phyloP scores from a whole-genome alignment of 2,797 vertebrate genomes.

The Fringilla coelebs region DNA sequence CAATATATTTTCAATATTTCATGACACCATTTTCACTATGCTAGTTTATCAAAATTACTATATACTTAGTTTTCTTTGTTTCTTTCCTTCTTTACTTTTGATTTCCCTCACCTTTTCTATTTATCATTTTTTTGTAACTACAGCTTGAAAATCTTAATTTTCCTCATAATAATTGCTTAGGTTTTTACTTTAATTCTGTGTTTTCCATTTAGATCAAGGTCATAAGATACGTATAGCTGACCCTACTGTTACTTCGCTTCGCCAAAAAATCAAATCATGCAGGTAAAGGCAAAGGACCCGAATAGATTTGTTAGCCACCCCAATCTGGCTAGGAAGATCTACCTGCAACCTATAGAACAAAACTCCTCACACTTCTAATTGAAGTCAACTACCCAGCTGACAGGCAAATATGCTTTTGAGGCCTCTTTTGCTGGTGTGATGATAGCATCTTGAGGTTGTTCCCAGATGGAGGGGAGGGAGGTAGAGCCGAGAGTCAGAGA shows the following conservation, averaged over 20 bases:
- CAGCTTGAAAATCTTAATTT: background rate
- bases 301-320: conserved; percentile 2
- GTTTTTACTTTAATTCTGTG: background rate
- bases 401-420: conserved; percentile 58
- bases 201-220: background rate
- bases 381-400: conserved; percentile 56
- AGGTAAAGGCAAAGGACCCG: background rate
- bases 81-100: background rate
- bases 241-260: background rate
- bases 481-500: conserved; percentile 38
- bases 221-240: background rate
- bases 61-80: background rate
- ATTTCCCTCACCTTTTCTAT: background rate
- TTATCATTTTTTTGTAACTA: background rate
- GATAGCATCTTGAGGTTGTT: conserved; percentile 41
- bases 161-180: background rate
- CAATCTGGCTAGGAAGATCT: background rate
- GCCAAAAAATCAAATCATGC: background rate
- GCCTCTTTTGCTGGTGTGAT: conserved; percentile 16
- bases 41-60: background rate
- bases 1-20: background rate
- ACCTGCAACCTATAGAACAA: conserved; percentile 32
- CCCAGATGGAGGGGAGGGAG: conserved; percentile 63
- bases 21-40: conserved; percentile 31
- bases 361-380: conserved; percentile 42